Evolutionary conservation across 2,113 vertebrate genomes (phyloP), one percentile per base, ranked within the genome.

Genomic region (Siniperca chuatsi): DNA sequence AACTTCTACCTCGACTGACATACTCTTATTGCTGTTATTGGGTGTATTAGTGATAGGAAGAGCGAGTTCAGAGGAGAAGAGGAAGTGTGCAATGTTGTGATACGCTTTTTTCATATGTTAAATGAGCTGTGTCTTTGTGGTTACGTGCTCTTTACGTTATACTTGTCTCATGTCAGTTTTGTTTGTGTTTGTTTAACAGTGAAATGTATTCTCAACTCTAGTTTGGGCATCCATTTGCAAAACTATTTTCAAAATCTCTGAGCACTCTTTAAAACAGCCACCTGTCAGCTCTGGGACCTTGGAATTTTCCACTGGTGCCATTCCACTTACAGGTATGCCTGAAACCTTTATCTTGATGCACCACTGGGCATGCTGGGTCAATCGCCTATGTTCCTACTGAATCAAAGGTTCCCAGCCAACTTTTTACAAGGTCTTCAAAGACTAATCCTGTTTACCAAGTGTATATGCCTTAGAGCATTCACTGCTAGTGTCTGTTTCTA

Each of bases 371-470:
- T 23, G 23, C 4, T 52, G 13, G 54, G 61, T 61, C 65, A 15
- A 58, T 46, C 62, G 50, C 52, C 10, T 16, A 12, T 57, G 37
- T 12, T 58, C 21, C 46, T 21, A 25, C 35, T 40, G 37, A 58
- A 46, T 68, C 55, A 83, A 72, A 15, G 33, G 79, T 48, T 80
- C 10, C 13, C 15, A 40, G 21, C 68, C n/a, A 35, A 48, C 11
- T 33, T 76, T 73, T 40, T 48, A 58, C 64, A 23, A 70, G 57
- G 29, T 42, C 52, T 35, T 55, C 16, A 83, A 79, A 61, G 18
- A 44, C n/a, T 50, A 40, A 74, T 60, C n/a, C n/a, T 74, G 54
- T 67, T 68, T 44, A 79, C 16, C 4, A 44, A 42, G 21, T 55
- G 5, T n/a, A 33, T 48, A 48, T 40, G 75, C 33, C 37, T 29